phyloP scores from a whole-genome alignment of 2,797 vertebrate species.

The Microctenopoma lineatum region DNA sequence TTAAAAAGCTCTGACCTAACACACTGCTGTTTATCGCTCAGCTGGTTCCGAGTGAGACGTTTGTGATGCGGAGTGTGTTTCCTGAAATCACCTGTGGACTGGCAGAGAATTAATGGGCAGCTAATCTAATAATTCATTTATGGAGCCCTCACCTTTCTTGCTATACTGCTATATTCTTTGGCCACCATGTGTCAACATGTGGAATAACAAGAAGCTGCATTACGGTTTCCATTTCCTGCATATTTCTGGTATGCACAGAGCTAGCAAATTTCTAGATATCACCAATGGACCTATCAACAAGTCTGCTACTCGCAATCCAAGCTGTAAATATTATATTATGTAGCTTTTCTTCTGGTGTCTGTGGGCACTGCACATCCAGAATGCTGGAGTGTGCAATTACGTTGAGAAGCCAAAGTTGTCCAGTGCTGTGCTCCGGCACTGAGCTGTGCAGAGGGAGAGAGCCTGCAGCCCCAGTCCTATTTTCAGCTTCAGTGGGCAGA shows the following conservation, averaged over 20 bases:
- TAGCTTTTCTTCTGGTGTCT: neutral
- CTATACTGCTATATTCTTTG: neutral
- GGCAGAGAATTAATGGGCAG: slow-evolving; percentile 16
- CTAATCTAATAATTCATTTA: slow-evolving; percentile 14
- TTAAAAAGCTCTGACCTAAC: slow-evolving; percentile 16
- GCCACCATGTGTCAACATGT: neutral
- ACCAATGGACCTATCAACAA: neutral
- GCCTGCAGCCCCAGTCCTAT: slow-evolving; percentile 72
- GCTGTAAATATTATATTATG: too few relatives aligned
- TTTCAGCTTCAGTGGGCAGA: slow-evolving; percentile 81
- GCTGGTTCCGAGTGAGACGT: slow-evolving; percentile 14
- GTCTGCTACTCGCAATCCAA: neutral
- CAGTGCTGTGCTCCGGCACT: slow-evolving; percentile 29
- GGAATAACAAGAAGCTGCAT: neutral
- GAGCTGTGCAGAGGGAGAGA: slow-evolving; percentile 52
- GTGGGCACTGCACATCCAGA: slow-evolving; percentile 3
- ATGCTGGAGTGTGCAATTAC: slow-evolving; percentile 28
- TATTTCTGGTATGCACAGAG: too few relatives aligned
- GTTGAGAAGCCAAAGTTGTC: slow-evolving; percentile 45
- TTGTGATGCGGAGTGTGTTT: neutral
- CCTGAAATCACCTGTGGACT: neutral
- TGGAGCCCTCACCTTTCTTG: neutral
- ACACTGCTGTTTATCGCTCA: slow-evolving; percentile 22
- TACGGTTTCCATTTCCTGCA: too few relatives aligned
- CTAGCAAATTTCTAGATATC: neutral